Evolutionary conservation across 2,888 invertebrate species (phyloP).

Genomic region (Octonoba sinensis): DNA sequence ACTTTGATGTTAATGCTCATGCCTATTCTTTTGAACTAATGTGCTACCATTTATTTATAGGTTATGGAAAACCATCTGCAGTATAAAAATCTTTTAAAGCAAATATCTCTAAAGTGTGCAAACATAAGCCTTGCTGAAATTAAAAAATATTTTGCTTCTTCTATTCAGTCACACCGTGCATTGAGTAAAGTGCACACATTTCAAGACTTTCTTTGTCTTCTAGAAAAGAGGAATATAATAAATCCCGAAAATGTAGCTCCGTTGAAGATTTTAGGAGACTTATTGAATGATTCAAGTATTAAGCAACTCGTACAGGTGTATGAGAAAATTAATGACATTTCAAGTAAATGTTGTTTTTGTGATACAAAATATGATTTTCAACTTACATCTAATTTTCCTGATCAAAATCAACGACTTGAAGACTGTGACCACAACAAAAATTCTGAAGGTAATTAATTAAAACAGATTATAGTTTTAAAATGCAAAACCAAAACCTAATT

Average conservation of each 20-base stretch:
- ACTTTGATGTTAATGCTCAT: no score
- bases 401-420: no score
- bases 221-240: conserved; percentile 26
- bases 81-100: no score
- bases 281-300: background rate
- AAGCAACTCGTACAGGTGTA: background rate
- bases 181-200: conserved; percentile 9
- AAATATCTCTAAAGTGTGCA: background rate
- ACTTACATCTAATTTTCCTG: no score
- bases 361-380: background rate
- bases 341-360: background rate
- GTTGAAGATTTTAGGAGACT: background rate
- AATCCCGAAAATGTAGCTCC: background rate
- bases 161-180: conserved; percentile 14
- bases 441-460: background rate
- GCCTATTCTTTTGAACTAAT: no score
- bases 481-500: no score
- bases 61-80: no score
- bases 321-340: background rate
- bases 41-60: no score
- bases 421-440: background rate
- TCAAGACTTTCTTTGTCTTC: conserved; percentile 6
- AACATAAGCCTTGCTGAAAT: conserved; percentile 7
- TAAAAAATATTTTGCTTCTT: conserved; percentile 14
- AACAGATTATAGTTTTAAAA: no score